These are phyloP conservation scores for Trichopoda pennipes DNA, from an alignment of 2,888 invertebrate genomes.

Conservation along the genomic window DNA sequence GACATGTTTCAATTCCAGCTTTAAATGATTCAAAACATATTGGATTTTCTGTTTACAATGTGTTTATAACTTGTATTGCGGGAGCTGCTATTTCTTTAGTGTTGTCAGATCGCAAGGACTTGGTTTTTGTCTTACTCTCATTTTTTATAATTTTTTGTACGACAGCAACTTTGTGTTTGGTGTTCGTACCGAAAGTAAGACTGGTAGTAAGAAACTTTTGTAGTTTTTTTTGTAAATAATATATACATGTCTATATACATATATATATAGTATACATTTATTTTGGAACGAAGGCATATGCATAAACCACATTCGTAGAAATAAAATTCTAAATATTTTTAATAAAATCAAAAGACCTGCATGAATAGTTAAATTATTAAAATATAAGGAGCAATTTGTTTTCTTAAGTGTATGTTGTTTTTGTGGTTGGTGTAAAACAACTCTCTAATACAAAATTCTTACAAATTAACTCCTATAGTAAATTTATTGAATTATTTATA, in stretches of 20 bases:
- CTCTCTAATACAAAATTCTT: no score
- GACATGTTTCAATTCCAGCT: conserved; percentile 98
- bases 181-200: conserved; percentile 97
- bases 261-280: conserved; percentile 45
- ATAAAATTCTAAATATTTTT: conserved; percentile 22
- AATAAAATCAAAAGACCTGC: conserved; percentile 31
- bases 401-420: no score
- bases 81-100: conserved; percentile 99
- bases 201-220: conserved; percentile 82
- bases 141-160: conserved; percentile 99
- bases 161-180: conserved; percentile 97
- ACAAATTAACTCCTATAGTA: no score
- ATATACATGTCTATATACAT: no score
- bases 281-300: conserved; percentile 40
- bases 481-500: background rate
- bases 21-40: conserved; percentile 99
- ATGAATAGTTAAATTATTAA: conserved; percentile 59
- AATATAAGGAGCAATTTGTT: background rate
- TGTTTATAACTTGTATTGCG: conserved; percentile 98
- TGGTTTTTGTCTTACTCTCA: conserved; percentile 96
- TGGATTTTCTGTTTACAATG: conserved; percentile 98
- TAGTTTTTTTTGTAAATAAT: conserved; percentile 75
- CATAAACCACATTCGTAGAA: background rate
- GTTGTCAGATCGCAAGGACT: conserved; percentile 96
- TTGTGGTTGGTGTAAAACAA: no score